These are phyloP conservation scores for Xenentodon cancila DNA, from an alignment of 2,797 vertebrate genomes.

Conservation along the genomic window DNA sequence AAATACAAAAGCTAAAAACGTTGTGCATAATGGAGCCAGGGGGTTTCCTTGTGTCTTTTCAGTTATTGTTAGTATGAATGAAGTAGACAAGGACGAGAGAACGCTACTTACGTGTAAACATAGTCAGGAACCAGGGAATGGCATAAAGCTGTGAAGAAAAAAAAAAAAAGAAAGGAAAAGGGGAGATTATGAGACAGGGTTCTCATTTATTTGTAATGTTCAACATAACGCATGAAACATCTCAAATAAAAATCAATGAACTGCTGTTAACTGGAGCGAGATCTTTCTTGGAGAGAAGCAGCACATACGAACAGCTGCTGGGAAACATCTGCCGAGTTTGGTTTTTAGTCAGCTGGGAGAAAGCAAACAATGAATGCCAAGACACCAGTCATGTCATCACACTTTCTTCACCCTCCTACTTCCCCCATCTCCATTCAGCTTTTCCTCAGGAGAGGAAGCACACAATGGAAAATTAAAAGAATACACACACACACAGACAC, in stretches of 20 bases:
- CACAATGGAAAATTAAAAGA: slow-evolving; percentile 51
- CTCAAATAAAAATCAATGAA: slow-evolving; percentile 5
- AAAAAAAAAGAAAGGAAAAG: slow-evolving; percentile 5
- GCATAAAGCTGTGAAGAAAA: slow-evolving; percentile 89
- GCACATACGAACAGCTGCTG: slow-evolving; percentile 15
- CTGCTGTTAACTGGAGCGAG: slow-evolving; percentile 4
- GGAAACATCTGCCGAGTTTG: slow-evolving; percentile 55
- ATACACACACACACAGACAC: background rate
- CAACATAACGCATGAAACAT: slow-evolving; percentile 7
- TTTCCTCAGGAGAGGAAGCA: slow-evolving; percentile 29
- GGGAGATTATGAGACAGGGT: background rate
- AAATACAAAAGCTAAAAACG: no score
- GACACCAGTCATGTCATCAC: slow-evolving; percentile 36
- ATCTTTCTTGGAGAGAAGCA: slow-evolving; percentile 14
- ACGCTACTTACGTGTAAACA: slow-evolving; percentile 96
- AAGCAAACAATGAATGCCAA: slow-evolving; percentile 56
- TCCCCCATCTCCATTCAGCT: slow-evolving; percentile 20
- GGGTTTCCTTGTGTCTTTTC: background rate
- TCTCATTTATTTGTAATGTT: slow-evolving; percentile 16
- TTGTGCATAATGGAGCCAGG: no score
- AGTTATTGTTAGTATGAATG: background rate
- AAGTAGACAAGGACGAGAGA: slow-evolving; percentile 16
- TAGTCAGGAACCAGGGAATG: slow-evolving; percentile 98
- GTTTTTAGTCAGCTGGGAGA: slow-evolving; percentile 45
- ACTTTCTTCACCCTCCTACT: slow-evolving; percentile 14